A percentile compares a stretch with the other conserved stretches of the same genome.
These are phyloP conservation scores for Malurus melanocephalus DNA, from an alignment of 2,113 vertebrate species.

Conservation along the genomic window DNA sequence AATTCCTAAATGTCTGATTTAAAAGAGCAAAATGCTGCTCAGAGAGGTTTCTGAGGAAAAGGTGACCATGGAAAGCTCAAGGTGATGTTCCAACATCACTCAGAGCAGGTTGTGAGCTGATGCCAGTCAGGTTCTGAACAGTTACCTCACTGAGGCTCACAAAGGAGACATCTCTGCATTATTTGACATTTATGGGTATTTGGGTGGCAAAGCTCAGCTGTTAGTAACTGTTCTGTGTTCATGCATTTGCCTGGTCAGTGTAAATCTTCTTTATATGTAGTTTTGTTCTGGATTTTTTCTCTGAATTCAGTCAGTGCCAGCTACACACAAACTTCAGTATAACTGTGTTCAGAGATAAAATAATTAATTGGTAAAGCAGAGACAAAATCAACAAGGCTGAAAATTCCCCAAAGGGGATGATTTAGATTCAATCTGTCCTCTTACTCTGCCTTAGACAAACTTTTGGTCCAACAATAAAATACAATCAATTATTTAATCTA, in stretches of 20 bases:
- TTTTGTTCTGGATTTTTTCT: not conserved
- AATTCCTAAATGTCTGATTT: not conserved
- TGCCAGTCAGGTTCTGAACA: not conserved
- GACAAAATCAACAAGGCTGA: not conserved
- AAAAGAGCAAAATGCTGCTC: not conserved
- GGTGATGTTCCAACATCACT: not conserved
- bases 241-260: not conserved
- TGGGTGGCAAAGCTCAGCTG: not conserved
- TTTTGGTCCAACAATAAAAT: not conserved
- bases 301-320: not conserved
- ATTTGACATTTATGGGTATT: not conserved
- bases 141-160: not conserved
- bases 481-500: not conserved
- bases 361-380: not conserved
- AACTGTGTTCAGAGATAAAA: not conserved
- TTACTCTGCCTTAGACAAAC: not conserved
- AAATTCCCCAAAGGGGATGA: not conserved
- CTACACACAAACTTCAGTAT: not conserved
- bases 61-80: not conserved
- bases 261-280: not conserved
- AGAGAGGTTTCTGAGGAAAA: not conserved
- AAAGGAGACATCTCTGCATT: not conserved
- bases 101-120: not conserved
- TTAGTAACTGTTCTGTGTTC: not conserved
- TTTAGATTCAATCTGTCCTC: not conserved